Base-by-base conservation (phyloP, 1,140 invertebrate genomes). In the Ephestia elutella region DNA sequence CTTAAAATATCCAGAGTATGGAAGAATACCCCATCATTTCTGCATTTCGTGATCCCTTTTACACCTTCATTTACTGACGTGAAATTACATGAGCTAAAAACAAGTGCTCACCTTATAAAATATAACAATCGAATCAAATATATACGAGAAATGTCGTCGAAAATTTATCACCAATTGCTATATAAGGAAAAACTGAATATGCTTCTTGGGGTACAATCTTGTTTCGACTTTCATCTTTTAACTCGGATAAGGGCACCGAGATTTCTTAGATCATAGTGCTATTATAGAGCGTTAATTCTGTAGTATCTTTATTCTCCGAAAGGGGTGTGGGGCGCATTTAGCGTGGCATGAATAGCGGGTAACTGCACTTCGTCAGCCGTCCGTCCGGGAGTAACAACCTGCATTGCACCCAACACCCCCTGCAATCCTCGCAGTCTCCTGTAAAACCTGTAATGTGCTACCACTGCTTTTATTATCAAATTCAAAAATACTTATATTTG, bases 321-420 rank as follows among this genome's bases (percentile, higher is more conserved):
- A 69, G 56, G 70, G 53, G 72, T 57, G 70, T 19, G 69, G 70
- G 71, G 64, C 71, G 74, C 76, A 76, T 79, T 79, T 75, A 75
- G 75, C 74, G 75, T 61, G 66, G 70, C 67, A 69, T 78, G 77
- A 78, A 80, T 80, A 79, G 73, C 72, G 72, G 70, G 75, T 72
- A 83, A 80, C 74, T 82, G 81, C 79, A 86, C 80, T 82, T 78
- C 79, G 78, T 80, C 80, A 82, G 69, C 68, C 69, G 73, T 79
- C 78, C 73, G 71, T 74, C 70, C 72, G 78, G 77, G 80, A 77
- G 78, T 73, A 84, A 82, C 78, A 82, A 81, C 81, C 81, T 77
- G 71, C 65, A 68, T 58, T 61, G 60, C 69, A 65, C 65, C 67
- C 49, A 65, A 63, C 70, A 66, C 59, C 75, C 63, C 60, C 62